These are phyloP conservation scores for Bombus turneri DNA, from an alignment of 1,140 invertebrate genomes.

Conservation along the genomic window DNA sequence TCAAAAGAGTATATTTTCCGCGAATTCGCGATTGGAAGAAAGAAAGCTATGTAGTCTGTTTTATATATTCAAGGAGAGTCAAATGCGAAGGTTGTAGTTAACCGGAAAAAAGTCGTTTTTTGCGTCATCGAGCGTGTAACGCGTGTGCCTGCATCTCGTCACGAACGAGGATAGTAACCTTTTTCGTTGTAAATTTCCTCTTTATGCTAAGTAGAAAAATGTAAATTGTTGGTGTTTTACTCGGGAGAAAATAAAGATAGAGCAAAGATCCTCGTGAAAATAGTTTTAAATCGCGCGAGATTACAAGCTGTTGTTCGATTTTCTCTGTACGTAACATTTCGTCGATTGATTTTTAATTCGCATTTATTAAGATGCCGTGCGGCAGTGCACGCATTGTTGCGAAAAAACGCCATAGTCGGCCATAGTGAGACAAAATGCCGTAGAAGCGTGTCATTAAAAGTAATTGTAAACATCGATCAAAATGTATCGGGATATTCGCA, in stretches of 20 bases:
- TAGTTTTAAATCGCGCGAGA: background rate
- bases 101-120: background rate
- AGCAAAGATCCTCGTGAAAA: rapidly evolving
- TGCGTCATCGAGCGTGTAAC: no score
- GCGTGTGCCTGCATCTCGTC: background rate
- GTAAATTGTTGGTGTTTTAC: background rate
- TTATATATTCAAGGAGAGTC: background rate
- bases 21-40: background rate
- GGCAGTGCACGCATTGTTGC: background rate
- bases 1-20: background rate
- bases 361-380: background rate
- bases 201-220: background rate
- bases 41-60: background rate
- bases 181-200: background rate
- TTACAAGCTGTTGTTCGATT: background rate
- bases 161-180: background rate
- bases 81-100: background rate
- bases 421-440: constrained; percentile 11
- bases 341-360: constrained; percentile 44
- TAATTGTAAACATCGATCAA: constrained; percentile 58
- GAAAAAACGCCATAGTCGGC: background rate
- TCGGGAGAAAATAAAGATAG: background rate
- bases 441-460: constrained; percentile 37
- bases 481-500: constrained; percentile 47
- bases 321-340: background rate